Percentiles rank a stretch among this genome's conserved stretches.
Conservation (phyloP, 2,797 vertebrate genomes). For the Monodelphis domestica region DNA sequence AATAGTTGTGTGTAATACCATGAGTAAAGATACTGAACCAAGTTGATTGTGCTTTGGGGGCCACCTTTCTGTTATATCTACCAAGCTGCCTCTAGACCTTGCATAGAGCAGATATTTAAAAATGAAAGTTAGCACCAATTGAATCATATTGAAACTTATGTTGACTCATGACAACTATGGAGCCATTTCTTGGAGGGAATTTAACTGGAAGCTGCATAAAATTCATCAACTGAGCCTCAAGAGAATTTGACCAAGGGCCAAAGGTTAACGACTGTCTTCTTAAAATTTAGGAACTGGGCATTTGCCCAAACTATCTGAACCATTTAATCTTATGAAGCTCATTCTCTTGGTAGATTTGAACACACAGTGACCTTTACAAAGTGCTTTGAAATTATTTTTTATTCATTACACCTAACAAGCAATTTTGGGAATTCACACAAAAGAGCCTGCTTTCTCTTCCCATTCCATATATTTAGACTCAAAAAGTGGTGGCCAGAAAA, state of each 20-base stretch:
- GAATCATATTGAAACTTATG: background rate
- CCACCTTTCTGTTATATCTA: background rate
- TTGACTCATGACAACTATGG: fast-evolving
- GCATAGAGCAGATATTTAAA: background rate
- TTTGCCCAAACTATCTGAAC: background rate
- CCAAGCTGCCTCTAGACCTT: background rate
- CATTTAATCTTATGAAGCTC: background rate
- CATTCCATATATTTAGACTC: background rate
- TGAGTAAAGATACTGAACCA: background rate
- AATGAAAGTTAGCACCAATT: background rate
- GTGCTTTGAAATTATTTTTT: background rate
- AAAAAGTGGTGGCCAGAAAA: background rate
- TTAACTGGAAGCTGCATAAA: background rate
- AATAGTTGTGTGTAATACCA: background rate
- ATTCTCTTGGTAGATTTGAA: background rate
- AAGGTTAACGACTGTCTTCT: background rate
- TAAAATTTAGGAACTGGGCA: background rate
- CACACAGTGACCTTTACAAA: background rate
- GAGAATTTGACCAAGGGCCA: background rate
- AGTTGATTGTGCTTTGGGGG: background rate
- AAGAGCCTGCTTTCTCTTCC: background rate
- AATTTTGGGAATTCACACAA: background rate
- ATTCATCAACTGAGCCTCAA: fast-evolving
- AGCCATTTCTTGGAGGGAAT: background rate
- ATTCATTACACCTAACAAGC: background rate